A percentile compares a stretch with the other conserved stretches of the same genome.
phyloP scores from a whole-genome alignment of 2,888 invertebrate species.

The Phrixothrix hirtus region DNA sequence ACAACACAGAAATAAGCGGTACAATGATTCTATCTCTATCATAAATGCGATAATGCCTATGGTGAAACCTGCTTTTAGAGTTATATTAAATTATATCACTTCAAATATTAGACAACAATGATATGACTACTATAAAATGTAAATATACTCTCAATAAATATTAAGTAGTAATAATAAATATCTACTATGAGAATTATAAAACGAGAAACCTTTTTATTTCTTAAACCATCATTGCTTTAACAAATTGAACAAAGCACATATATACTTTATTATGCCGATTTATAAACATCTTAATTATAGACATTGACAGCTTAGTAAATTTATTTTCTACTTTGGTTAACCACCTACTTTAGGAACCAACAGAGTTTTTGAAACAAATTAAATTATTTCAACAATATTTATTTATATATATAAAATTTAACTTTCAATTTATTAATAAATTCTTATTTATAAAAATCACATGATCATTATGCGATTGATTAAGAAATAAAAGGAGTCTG shows the following conservation, averaged over 20 bases:
- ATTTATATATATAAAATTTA: neutral
- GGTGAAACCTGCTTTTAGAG: slow-evolving; percentile 19
- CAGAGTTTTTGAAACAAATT: neutral
- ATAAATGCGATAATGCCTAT: slow-evolving; percentile 11
- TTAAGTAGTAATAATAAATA: slow-evolving; percentile 36
- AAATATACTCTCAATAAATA: slow-evolving; percentile 34
- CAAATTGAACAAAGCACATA: neutral
- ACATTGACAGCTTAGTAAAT: neutral
- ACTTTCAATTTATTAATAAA: neutral
- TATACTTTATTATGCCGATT: neutral
- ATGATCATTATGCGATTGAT: slow-evolving; percentile 7
- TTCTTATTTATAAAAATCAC: neutral
- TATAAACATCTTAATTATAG: neutral
- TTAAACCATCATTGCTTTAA: slow-evolving; percentile 33
- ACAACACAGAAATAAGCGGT: slow-evolving; percentile 17
- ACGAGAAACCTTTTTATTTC: slow-evolving; percentile 31
- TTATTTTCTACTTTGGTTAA: no score
- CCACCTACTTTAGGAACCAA: neutral
- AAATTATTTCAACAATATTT: neutral
- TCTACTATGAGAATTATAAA: slow-evolving; percentile 33
- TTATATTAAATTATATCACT: slow-evolving; percentile 27
- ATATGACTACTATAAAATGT: slow-evolving; percentile 32
- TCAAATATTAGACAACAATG: slow-evolving; percentile 32
- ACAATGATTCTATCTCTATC: slow-evolving; percentile 13
- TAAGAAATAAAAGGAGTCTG: slow-evolving; percentile 21